A percentile compares a stretch with the other conserved stretches of the same genome.
These are phyloP conservation scores for Myiozetetes cayanensis DNA, from an alignment of 2,113 vertebrate genomes.

Conservation along the genomic window DNA sequence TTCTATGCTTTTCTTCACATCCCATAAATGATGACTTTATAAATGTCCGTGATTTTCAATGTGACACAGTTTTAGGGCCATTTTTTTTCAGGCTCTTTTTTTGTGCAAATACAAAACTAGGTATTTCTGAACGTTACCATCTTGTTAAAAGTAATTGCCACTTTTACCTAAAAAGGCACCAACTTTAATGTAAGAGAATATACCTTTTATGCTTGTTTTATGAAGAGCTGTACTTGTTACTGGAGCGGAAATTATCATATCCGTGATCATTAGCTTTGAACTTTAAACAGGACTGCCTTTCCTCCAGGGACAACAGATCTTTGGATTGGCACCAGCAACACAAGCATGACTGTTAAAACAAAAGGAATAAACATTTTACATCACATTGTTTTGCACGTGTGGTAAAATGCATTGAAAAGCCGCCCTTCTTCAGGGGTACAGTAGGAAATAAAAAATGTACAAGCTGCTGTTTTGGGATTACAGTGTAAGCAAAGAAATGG, in stretches of 20 bases:
- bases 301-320: slow-evolving; percentile 80
- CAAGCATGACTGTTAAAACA: slow-evolving; percentile 84
- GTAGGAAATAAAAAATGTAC: neutral
- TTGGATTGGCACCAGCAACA: slow-evolving; percentile 85
- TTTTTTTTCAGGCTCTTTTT: neutral
- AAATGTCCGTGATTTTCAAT: neutral
- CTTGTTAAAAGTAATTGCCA: slow-evolving; percentile 2
- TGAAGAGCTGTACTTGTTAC: slow-evolving; percentile 90
- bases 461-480: neutral
- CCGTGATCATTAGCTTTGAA: slow-evolving; percentile 87
- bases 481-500: neutral
- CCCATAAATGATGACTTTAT: neutral
- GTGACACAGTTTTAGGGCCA: neutral
- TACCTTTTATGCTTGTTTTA: slow-evolving; percentile 65
- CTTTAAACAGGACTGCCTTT: slow-evolving; percentile 87
- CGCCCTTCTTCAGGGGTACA: neutral
- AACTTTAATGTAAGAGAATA: neutral
- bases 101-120: slow-evolving; percentile 42
- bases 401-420: neutral
- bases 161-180: slow-evolving; percentile 48
- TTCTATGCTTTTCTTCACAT: neutral
- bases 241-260: slow-evolving; percentile 88
- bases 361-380: slow-evolving; percentile 31
- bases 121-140: slow-evolving; percentile 21
- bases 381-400: neutral